These are phyloP conservation scores for Zaprionus gabonicus DNA, from an alignment of 1,140 invertebrate species.

Conservation along the genomic window DNA sequence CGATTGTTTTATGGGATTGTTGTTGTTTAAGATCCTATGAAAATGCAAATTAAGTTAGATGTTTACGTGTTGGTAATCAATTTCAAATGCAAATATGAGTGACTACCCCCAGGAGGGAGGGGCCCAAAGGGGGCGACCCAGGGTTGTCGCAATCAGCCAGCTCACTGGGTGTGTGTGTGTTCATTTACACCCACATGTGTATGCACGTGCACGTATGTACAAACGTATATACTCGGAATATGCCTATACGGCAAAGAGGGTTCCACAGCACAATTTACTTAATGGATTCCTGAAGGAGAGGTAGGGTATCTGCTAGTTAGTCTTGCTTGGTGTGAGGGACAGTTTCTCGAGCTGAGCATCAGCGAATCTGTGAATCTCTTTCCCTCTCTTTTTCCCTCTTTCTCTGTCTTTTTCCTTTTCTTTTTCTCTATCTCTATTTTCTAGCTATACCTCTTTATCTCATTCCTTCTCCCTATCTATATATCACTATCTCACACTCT, in stretches of 20 bases:
- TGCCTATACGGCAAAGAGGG: neutral
- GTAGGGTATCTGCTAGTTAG: neutral
- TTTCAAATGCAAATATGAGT: conserved; percentile 29
- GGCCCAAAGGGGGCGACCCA: neutral
- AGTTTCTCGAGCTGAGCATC: neutral
- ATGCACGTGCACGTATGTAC: neutral
- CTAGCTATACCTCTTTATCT: no score
- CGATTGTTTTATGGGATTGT: conserved; percentile 32
- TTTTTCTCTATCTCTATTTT: neutral
- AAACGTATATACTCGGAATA: neutral
- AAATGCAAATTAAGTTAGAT: conserved; percentile 73
- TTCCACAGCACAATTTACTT: conserved; percentile 1
- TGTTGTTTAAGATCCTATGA: conserved; percentile 61
- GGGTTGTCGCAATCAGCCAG: conserved; percentile 2
- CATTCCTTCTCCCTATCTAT: neutral
- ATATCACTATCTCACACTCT: no score
- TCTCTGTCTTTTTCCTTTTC: neutral
- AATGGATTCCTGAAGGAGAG: neutral
- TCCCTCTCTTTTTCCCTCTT: neutral
- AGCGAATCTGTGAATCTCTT: neutral
- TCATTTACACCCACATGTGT: neutral
- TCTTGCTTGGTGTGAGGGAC: neutral
- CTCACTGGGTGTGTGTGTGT: neutral
- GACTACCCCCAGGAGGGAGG: neutral
- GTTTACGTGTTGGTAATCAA: conserved; percentile 66